phyloP scores from a whole-genome alignment of 2,113 vertebrate genomes.

The Rhabdomys dilectus region DNA sequence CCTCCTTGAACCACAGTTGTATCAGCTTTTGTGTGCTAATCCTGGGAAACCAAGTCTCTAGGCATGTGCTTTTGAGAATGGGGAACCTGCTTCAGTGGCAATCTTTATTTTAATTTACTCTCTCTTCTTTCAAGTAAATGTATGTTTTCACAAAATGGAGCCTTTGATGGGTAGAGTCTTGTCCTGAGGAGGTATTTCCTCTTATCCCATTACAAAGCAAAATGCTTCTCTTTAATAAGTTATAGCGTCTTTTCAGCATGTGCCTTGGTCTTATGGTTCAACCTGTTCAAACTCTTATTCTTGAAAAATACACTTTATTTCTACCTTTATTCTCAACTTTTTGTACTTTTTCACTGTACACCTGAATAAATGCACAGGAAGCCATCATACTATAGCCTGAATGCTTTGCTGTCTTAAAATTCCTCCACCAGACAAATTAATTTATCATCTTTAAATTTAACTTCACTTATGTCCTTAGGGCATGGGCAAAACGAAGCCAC shows the following conservation, averaged over 20 bases:
- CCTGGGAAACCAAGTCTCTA: not conserved
- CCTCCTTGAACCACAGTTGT: not conserved
- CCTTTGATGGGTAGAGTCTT: not conserved
- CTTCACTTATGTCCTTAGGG: not conserved
- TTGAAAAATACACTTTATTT: not conserved
- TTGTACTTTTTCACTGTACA: not conserved
- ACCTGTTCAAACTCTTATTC: not conserved
- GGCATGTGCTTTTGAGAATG: not conserved
- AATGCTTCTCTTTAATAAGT: not conserved
- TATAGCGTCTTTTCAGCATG: not conserved
- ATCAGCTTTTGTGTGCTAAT: not conserved
- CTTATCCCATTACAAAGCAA: not conserved
- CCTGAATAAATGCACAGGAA: not conserved
- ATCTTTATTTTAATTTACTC: not conserved
- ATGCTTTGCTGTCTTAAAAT: not conserved
- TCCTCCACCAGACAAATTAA: not conserved
- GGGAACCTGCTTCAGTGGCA: not conserved
- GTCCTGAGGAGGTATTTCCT: too few relatives aligned
- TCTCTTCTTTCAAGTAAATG: not conserved
- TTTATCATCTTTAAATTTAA: not conserved
- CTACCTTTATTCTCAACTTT: not conserved
- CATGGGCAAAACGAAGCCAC: not conserved
- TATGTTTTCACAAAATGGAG: not conserved
- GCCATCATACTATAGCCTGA: not conserved
- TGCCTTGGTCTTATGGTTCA: not conserved